Conservation (phyloP, 2,113 vertebrate species). For the Labrus mixtus region DNA sequence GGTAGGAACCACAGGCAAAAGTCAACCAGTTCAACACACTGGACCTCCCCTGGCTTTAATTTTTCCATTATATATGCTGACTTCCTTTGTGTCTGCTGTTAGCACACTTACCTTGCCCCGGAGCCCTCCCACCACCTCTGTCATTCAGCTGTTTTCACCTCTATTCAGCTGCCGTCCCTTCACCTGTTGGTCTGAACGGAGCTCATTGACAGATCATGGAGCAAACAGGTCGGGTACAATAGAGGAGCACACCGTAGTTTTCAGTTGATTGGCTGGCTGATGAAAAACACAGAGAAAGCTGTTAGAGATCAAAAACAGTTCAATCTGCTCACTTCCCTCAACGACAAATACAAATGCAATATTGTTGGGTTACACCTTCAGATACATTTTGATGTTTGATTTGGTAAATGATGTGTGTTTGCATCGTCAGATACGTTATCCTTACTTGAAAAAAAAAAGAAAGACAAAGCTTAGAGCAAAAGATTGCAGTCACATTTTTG, state of each 20-base stretch:
- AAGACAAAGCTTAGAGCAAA: background rate
- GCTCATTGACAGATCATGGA: constrained; percentile 44
- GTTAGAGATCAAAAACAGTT: background rate
- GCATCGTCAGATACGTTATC: background rate
- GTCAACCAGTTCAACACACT: background rate
- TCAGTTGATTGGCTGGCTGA: background rate
- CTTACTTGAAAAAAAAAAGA: too few species aligned
- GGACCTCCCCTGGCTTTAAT: constrained; percentile 4
- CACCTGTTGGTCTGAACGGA: constrained; percentile 30
- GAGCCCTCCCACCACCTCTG: constrained; percentile 6
- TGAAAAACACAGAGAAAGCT: too few species aligned
- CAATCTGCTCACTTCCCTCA: background rate
- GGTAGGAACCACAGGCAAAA: too few species aligned
- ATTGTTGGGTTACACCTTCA: background rate
- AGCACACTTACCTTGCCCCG: constrained; percentile 25
- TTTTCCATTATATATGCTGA: constrained; percentile 18
- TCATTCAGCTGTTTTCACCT: constrained; percentile 17
- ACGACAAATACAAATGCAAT: background rate
- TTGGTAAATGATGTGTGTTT: background rate
- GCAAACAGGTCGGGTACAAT: constrained; percentile 35
- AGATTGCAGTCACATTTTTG: background rate
- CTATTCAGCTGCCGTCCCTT: constrained; percentile 5
- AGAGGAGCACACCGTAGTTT: constrained; percentile 31
- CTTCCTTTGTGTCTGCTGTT: constrained; percentile 29
- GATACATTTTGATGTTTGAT: background rate